Evolutionary conservation across 2,888 invertebrate genomes (phyloP).

Genomic region (Netelia inedita): DNA sequence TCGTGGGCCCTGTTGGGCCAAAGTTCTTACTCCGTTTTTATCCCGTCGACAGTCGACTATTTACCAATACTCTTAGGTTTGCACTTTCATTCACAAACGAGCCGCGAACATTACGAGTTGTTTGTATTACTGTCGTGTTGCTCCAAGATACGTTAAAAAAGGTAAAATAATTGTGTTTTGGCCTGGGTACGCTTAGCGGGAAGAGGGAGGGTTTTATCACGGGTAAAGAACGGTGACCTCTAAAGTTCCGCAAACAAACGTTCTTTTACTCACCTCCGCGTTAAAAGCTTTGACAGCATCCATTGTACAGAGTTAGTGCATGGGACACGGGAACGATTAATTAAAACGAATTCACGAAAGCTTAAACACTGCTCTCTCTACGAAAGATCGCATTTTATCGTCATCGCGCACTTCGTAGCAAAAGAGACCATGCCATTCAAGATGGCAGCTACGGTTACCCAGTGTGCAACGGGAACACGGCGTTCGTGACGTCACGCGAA

Average conservation of each 20-base stretch:
- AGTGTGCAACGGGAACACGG: constrained; percentile 70
- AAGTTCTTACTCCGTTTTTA: neutral
- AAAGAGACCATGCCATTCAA: constrained; percentile 82
- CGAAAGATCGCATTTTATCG: constrained; percentile 77
- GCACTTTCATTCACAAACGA: neutral
- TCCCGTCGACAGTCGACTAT: neutral
- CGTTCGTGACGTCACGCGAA: constrained; percentile 68
- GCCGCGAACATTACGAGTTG: neutral
- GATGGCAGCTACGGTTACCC: constrained; percentile 79
- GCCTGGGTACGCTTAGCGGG: constrained; percentile 52
- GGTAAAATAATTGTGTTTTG: constrained; percentile 26
- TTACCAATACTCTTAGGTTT: neutral
- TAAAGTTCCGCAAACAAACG: constrained; percentile 71
- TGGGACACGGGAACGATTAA: constrained; percentile 57
- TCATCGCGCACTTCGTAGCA: constrained; percentile 79
- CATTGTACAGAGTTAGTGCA: constrained; percentile 85
- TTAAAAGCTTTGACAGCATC: constrained; percentile 95
- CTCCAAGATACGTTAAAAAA: neutral
- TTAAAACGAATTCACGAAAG: constrained; percentile 72
- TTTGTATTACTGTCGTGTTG: neutral
- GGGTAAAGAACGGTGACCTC: constrained; percentile 76
- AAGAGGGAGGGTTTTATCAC: constrained; percentile 72
- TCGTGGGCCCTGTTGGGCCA: neutral
- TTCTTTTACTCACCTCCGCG: constrained; percentile 89
- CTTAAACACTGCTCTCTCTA: constrained; percentile 72